These are phyloP conservation scores for Rhinolophus sinicus DNA, from an alignment of 2,113 vertebrate species.

Conservation along the genomic window DNA sequence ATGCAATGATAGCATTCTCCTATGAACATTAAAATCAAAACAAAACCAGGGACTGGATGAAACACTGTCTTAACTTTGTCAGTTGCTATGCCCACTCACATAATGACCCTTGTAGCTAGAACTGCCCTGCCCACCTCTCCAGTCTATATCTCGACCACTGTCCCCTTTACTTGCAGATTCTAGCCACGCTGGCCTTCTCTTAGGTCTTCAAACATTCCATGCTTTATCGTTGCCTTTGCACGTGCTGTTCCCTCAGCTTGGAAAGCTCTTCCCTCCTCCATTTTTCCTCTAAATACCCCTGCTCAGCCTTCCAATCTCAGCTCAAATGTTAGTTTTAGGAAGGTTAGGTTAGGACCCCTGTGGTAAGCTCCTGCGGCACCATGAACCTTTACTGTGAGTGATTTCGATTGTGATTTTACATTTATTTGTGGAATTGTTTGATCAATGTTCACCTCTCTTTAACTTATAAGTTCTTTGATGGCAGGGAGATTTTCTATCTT, in stretches of 20 bases:
- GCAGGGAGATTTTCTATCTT: neutral
- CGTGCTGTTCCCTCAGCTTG: neutral
- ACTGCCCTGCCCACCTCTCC: neutral
- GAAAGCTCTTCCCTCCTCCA: neutral
- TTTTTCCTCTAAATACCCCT: neutral
- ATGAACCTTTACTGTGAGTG: neutral
- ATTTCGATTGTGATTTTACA: neutral
- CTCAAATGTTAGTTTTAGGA: neutral
- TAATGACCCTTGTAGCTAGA: neutral
- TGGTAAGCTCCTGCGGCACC: neutral
- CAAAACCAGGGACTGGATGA: neutral
- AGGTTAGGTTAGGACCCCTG: neutral
- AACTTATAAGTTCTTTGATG: neutral
- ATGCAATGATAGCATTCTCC: neutral
- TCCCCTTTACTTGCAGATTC: neutral
- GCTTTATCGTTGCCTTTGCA: neutral
- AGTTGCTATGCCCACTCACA: neutral
- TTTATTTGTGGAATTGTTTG: neutral
- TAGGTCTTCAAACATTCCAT: neutral
- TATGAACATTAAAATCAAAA: neutral
- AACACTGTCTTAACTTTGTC: neutral
- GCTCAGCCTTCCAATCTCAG: neutral
- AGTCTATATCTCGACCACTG: neutral
- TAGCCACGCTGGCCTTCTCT: neutral
- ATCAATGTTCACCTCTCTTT: neutral